Base-by-base conservation (phyloP, 2,797 vertebrate genomes). In the Gymnothorax javanicus region DNA sequence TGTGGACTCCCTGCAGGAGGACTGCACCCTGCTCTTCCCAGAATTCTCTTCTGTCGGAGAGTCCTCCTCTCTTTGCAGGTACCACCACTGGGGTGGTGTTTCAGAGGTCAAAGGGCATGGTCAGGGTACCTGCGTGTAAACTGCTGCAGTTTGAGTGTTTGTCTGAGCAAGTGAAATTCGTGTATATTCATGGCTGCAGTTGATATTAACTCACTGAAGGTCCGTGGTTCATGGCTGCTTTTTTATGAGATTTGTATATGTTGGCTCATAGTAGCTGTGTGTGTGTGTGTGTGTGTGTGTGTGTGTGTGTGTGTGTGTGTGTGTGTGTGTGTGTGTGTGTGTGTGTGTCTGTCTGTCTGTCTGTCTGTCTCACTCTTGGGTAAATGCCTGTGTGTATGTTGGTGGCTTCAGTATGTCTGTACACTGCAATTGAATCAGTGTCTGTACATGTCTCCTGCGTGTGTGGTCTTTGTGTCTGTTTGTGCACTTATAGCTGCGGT, bases 1-100 rank as follows among this genome's bases (percentile, higher is more conserved):
- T 27, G 89, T 97, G 93, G 96, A 97, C 91, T 95, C 96, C 89
- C 95, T 97, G 92, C 95, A 96, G 91, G 96, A 97, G 92, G 96
- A 95, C 88, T 96, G 95, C 88, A 91, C 92, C 89, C 94, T 97
- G 93, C 94, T 97, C 91, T 97, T 97, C 93, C 96, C 96, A 90
- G 96, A 96, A 91, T 56, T 57, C 27, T 79, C 84, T 43, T 60
- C 84, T 83, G 64, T 43, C 11, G 87, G 64, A 69, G 27, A 81
- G 8, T 79, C 87, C 25, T 56, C 12, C 13, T 58, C 77, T 27
- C 33, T 64, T 8, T 27, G 52, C 77, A 88, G 87, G 87, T 88
- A 88, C 20, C 25, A 11, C 43, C 60, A 83, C 20, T 25, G 25
- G 82, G 52, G 20, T 8, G 25, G 20, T 0, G 77, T 81, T 52